Conservation (phyloP, 2,888 invertebrate genomes). For the Cephus rjabovi region DNA sequence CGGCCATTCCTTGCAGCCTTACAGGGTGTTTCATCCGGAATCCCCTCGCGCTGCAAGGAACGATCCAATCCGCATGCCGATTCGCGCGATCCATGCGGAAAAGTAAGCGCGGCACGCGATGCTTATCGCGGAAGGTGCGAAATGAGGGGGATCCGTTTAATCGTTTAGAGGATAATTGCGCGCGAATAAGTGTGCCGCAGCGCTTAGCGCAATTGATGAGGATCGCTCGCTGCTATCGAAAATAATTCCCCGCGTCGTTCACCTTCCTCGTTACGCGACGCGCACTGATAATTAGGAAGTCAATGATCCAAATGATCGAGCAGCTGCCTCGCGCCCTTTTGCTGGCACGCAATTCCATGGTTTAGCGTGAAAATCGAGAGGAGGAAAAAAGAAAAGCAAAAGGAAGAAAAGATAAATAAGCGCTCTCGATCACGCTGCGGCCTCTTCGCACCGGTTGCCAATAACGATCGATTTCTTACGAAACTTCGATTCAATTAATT, state of each 20-base stretch:
- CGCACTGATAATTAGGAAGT: too few relatives aligned
- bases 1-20: conserved; percentile 13
- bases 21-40: too few relatives aligned
- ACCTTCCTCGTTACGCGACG: too few relatives aligned
- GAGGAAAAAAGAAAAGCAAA: neutral
- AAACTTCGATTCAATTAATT: too few relatives aligned
- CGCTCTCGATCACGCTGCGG: too few relatives aligned
- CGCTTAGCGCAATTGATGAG: neutral
- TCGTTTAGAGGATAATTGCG: neutral
- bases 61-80: neutral
- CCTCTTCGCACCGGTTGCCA: too few relatives aligned
- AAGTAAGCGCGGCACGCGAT: conserved; percentile 33
- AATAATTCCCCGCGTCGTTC: too few relatives aligned
- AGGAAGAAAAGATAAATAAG: neutral
- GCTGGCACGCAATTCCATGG: neutral
- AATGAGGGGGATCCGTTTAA: neutral
- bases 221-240: too few relatives aligned
- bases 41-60: neutral
- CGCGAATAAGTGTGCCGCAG: neutral
- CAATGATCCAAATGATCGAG: too few relatives aligned
- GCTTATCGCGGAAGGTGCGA: conserved; percentile 26
- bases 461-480: too few relatives aligned
- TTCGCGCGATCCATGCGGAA: neutral
- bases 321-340: neutral
- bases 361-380: neutral